Percentiles rank a stretch among this genome's conserved stretches.
phyloP scores from a whole-genome alignment of 2,797 vertebrate species.

The Acestrorhynchus altus region DNA sequence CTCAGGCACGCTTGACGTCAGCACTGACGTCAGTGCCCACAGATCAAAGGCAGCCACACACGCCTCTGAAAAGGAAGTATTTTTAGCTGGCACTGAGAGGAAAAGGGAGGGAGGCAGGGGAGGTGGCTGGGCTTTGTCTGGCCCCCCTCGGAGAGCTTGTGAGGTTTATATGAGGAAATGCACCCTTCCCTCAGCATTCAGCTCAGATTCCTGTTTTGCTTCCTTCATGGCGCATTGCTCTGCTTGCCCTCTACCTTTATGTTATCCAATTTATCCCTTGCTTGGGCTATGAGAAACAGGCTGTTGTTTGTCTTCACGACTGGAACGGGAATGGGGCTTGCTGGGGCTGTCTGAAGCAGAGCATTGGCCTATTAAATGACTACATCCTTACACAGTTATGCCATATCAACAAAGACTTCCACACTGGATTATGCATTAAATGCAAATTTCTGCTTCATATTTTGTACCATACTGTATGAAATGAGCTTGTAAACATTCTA shows the following conservation, averaged over 20 bases:
- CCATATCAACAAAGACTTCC: no score
- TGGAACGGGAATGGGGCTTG: slow-evolving; percentile 41
- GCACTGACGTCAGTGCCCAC: slow-evolving; percentile 73
- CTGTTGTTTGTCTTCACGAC: slow-evolving; percentile 49
- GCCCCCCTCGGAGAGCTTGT: slow-evolving; percentile 49
- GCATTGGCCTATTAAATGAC: not conserved
- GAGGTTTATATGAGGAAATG: slow-evolving; percentile 28
- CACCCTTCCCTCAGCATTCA: slow-evolving; percentile 5
- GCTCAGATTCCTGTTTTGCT: not conserved
- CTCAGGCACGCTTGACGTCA: slow-evolving; percentile 76
- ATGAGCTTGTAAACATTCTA: no score
- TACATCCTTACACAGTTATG: no score
- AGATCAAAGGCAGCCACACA: slow-evolving; percentile 71
- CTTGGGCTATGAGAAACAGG: not conserved
- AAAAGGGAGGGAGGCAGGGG: slow-evolving; percentile 33
- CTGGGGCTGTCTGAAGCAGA: slow-evolving; percentile 30
- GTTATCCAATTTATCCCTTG: not conserved
- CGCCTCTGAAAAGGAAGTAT: slow-evolving; percentile 66
- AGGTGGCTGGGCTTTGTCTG: slow-evolving; percentile 55
- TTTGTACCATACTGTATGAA: no score
- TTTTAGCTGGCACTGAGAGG: slow-evolving; percentile 69
- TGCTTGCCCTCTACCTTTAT: not conserved
- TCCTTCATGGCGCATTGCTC: not conserved
- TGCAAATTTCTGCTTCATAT: no score
- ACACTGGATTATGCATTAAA: no score